These are phyloP conservation scores for Dipodomys stephensi DNA, from an alignment of 2,113 vertebrate genomes.

Conservation along the genomic window DNA sequence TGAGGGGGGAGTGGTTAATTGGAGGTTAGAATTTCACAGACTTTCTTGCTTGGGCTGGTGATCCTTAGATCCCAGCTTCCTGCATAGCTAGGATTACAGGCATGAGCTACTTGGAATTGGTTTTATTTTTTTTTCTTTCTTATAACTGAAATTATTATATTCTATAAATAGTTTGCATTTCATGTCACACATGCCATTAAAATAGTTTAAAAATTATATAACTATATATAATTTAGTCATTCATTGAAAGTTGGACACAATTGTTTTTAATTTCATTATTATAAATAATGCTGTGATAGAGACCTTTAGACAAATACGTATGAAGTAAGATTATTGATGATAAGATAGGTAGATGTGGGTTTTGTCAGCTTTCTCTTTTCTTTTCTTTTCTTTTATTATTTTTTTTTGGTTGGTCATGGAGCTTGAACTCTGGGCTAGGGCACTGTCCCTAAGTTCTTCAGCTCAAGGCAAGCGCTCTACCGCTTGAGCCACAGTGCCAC, in stretches of 20 bases:
- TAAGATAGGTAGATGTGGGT: neutral
- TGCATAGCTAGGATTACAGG: too few relatives aligned
- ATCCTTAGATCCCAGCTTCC: too few relatives aligned
- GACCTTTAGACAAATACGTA: constrained; percentile 26
- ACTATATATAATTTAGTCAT: constrained; percentile 29
- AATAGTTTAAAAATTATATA: constrained; percentile 19
- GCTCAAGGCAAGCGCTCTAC: too few relatives aligned
- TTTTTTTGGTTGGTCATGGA: too few relatives aligned
- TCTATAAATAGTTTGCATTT: constrained; percentile 3
- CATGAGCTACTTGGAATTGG: too few relatives aligned
- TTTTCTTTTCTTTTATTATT: too few relatives aligned
- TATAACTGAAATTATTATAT: constrained; percentile 39
- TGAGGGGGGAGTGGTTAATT: too few relatives aligned
- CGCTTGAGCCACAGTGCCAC: too few relatives aligned
- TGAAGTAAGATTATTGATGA: constrained; percentile 31
- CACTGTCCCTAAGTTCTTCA: too few relatives aligned
- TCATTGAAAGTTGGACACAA: constrained; percentile 1
- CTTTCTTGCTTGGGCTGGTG: too few relatives aligned
- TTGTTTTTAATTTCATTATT: constrained; percentile 26
- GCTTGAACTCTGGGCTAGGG: too few relatives aligned
- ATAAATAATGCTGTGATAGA: constrained; percentile 14
- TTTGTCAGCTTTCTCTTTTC: constrained; percentile 21
- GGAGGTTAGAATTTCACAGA: too few relatives aligned
- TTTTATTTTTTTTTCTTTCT: constrained; percentile 17
- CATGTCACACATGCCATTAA: constrained; percentile 43